Conservation (phyloP, 2,888 invertebrate species). For the Oasisia sp. region DNA sequence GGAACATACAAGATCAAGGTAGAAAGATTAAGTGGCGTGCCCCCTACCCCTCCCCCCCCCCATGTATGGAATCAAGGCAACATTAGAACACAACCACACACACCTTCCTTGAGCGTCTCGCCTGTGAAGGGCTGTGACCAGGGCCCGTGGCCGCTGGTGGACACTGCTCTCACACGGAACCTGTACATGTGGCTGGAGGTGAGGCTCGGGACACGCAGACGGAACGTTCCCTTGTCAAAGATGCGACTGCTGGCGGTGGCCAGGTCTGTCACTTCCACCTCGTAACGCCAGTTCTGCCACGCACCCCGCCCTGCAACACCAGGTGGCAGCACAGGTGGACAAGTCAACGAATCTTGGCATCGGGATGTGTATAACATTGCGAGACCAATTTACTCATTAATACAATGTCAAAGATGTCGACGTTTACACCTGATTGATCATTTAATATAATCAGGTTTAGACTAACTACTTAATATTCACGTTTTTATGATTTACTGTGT, state of each 20-base stretch:
- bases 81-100: neutral
- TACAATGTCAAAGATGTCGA: too few relatives aligned
- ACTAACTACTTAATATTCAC: too few relatives aligned
- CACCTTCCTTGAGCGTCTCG: constrained; percentile 68
- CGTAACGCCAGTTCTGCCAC: constrained; percentile 82
- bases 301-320: constrained; percentile 70
- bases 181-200: constrained; percentile 80
- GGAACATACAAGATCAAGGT: too few relatives aligned
- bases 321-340: neutral
- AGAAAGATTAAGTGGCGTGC: too few relatives aligned
- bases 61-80: too few relatives aligned
- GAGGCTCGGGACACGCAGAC: constrained; percentile 43
- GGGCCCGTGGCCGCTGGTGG: constrained; percentile 79
- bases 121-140: constrained; percentile 81
- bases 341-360: neutral
- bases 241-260: constrained; percentile 50
- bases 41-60: too few relatives aligned
- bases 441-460: too few relatives aligned
- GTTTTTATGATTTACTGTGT: too few relatives aligned
- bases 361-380: neutral
- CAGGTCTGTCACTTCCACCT: constrained; percentile 71
- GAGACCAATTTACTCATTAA: neutral
- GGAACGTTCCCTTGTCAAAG: neutral
- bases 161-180: constrained; percentile 83
- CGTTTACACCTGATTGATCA: too few relatives aligned